phyloP scores from a whole-genome alignment of 2,888 invertebrate genomes.

The Aleiodes alternator region DNA sequence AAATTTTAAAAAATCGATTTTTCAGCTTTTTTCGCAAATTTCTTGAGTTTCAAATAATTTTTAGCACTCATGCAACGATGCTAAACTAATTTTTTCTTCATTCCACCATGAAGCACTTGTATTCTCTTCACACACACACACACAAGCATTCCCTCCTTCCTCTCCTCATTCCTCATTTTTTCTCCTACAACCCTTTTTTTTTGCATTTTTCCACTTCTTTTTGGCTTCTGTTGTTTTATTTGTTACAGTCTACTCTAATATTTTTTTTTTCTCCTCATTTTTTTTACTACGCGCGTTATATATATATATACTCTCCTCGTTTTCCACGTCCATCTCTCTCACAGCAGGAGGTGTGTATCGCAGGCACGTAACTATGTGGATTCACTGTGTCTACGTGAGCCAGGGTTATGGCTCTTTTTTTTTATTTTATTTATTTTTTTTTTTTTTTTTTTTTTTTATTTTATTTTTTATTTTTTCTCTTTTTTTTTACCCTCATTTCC shows the following conservation, averaged over 20 bases:
- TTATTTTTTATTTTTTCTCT: not conserved
- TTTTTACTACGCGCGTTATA: too few species aligned
- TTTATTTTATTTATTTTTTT: not conserved
- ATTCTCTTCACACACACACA: too few species aligned
- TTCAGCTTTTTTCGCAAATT: too few species aligned
- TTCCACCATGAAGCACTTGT: too few species aligned
- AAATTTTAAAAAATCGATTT: too few species aligned
- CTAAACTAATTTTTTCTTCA: too few species aligned
- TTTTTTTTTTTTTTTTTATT: not conserved
- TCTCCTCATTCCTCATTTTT: constrained; percentile 1
- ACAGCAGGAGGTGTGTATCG: constrained; percentile 45
- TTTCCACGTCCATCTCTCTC: constrained; percentile 20
- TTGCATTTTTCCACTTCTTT: constrained; percentile 42
- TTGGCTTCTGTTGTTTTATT: constrained; percentile 30
- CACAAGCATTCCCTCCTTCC: not conserved
- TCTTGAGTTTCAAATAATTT: too few species aligned
- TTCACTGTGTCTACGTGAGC: constrained; percentile 53
- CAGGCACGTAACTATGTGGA: constrained; percentile 52
- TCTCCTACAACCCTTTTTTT: not conserved
- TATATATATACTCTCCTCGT: constrained; percentile 4
- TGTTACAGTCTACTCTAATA: constrained; percentile 14
- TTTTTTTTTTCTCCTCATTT: too few species aligned
- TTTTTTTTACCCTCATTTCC: not conserved
- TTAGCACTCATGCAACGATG: too few species aligned
- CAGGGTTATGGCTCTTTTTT: not conserved